Conservation (phyloP, 2,113 vertebrate species). For the Misgurnus mizolepis region DNA sequence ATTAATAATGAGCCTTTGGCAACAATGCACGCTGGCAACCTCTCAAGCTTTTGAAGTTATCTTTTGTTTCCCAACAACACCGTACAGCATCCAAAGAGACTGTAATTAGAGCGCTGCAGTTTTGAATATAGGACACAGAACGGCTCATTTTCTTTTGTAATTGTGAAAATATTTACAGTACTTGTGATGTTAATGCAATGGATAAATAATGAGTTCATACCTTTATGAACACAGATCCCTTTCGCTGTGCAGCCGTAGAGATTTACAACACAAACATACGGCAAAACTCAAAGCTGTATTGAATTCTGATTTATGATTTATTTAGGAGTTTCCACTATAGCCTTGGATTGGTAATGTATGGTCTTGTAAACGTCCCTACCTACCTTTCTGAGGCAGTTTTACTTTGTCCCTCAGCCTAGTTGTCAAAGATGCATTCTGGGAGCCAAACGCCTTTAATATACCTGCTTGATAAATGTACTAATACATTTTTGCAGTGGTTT, state of each 20-base stretch:
- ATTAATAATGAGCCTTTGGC: constrained; percentile 68
- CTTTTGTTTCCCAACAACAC: constrained; percentile 37
- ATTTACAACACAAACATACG: constrained; percentile 35
- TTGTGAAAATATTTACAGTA: not conserved
- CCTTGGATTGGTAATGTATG: constrained; percentile 56
- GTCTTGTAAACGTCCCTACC: constrained; percentile 7
- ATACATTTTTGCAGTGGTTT: not conserved
- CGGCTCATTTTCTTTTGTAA: not conserved
- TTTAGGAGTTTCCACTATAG: constrained; percentile 37
- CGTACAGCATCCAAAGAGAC: constrained; percentile 7
- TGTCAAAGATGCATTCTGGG: not conserved
- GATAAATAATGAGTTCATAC: not conserved
- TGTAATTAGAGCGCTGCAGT: not conserved
- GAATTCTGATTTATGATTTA: constrained; percentile 58
- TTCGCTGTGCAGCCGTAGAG: not conserved
- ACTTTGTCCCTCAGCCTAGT: not conserved
- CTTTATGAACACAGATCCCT: constrained; percentile 19
- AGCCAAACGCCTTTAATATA: constrained; percentile 3
- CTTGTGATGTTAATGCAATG: no score
- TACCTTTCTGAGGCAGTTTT: not conserved
- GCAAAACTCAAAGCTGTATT: constrained; percentile 44
- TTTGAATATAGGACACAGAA: constrained; percentile 5
- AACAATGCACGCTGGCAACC: constrained; percentile 46
- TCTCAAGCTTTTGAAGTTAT: constrained; percentile 18
- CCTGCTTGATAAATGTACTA: not conserved